These are phyloP conservation scores for Lepidostoma basale DNA, from an alignment of 1,140 invertebrate species.

Conservation along the genomic window DNA sequence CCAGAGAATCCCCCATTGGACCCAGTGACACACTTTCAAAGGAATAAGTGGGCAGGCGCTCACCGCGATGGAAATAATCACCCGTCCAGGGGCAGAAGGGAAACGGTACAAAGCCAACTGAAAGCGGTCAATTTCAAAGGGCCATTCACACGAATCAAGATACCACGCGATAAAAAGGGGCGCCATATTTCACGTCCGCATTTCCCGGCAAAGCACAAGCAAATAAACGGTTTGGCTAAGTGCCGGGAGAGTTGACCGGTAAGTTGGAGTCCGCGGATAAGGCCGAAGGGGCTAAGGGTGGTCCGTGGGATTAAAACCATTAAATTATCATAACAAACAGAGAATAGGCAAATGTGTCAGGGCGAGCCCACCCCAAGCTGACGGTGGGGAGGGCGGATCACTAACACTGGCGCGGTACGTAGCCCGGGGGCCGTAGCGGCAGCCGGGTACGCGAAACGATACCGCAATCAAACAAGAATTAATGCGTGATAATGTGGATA, in stretches of 20 bases:
- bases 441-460: not conserved
- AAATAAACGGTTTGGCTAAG: conserved; percentile 3
- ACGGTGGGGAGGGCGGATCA: not conserved
- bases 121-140: conserved; percentile 28
- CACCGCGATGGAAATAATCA: conserved; percentile 24
- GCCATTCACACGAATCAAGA: conserved; percentile 4
- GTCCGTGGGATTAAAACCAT: conserved; percentile 41
- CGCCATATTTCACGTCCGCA: not conserved
- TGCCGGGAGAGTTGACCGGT: conserved; percentile 6
- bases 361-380: not conserved
- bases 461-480: conserved; percentile 28
- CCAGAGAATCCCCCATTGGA: not conserved
- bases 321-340: conserved; percentile 47
- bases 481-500: conserved; percentile 13
- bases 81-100: conserved; percentile 14
- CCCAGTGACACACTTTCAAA: conserved; percentile 40
- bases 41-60: conserved; percentile 7
- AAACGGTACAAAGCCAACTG: conserved; percentile 14
- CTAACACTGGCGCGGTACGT: not conserved
- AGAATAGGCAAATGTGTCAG: conserved; percentile 23
- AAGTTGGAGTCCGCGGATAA: conserved; percentile 30
- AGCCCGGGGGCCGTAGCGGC: not conserved
- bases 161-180: conserved; percentile 19
- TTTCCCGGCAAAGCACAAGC: not conserved
- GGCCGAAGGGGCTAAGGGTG: conserved; percentile 21